Evolutionary conservation across 2,797 vertebrate species (phyloP), one percentile per base, ranked within the genome.

Genomic region (Miichthys miiuy): DNA sequence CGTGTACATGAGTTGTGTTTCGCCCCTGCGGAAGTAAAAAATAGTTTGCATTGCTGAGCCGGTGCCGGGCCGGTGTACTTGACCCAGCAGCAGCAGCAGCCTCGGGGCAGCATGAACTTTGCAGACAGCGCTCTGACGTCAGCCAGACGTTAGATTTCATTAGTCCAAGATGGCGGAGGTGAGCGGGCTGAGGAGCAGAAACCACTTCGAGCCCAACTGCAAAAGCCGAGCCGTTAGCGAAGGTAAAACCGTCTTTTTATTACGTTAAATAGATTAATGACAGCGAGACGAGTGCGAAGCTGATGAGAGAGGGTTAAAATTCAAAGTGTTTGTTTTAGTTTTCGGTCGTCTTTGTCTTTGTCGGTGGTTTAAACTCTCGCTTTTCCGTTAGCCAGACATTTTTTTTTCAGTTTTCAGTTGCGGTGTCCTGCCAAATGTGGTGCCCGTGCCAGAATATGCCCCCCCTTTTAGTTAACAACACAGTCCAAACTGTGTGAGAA

Each of bases 131-230:
- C 71, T 67, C 5, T 93, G 93, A 95, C 93, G 94, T 94, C 93
- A 95, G 93, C 93, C 92, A 95, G 34, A 38, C 92, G 93, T 93
- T 93, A 90, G 93, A 81, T 66, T 94, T 94, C 95, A 97, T 92
- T 91, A 87, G 91, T 92, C 96, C 97, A 98, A 98, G 96, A 98
- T 98, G 97, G 97, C 97, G 97, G 97, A 96, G 91, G 95, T 96
- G 94, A 95, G 95, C 93, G 95, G 93, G 88, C 41, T 90, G 89
- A 92, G 92, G 91, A 94, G 73, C 90, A 91, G 90, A 81, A 92
- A 87, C 89, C 90, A 91, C 88, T 89, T 91, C 75, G 90, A 88
- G 25, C 72, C 79, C 41, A 94, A 91, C 87, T 82, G 80, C 41
- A 93, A 93, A 91, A 87, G 50, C 75, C 79, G 72, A 75, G 79